Base-by-base conservation (phyloP, 2,888 invertebrate species). In the Globia sparganii region DNA sequence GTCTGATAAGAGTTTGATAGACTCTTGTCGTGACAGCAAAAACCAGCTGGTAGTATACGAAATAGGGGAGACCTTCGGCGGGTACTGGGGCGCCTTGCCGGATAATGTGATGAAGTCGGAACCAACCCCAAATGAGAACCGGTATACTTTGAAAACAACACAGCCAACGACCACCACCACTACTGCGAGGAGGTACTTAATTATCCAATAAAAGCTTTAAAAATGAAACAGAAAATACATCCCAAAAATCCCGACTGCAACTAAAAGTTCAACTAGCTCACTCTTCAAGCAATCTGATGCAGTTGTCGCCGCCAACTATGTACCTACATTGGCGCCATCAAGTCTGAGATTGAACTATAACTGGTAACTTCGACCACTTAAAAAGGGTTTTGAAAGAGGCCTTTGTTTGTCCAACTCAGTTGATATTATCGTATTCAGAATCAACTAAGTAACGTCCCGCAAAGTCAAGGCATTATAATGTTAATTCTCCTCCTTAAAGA, bases 21-120 rank as follows among this genome's bases (percentile, higher is more conserved):
- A 82, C 0, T 83, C 92, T 0, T 96, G 96, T 81, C 62, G 80
- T 0, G 58, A 86, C 11, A 87, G 87, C 53, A 82, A 86, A 6
- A 88, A 93, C 65, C 96, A 95, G 86, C 77, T 96, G 37, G 62
- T 93, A 9, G 93, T 96, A 18, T 95, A 95, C 68, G 94, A 94
- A 75, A 90, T 96, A 83, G 93, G 94, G 0, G 96, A 96, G 87
- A 95, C 95, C 0, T 96, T 94, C 75, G 96, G 96, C 1, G 96
- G 95, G 0, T 96, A 96, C 82, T 96, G 96, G 96, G 96, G 94
- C 0, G 90, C 92, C 2, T 67, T 95, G 43, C 94, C 95, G 0
- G 90, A 94, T n/a, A 79, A 80, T 21, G 58, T 94, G 53, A 79
- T 94, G 66, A 86, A 81, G 21, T 79, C 80, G 8, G 65, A 85